A percentile compares a stretch with the other conserved stretches of the same genome.
phyloP scores from a whole-genome alignment of 2,888 invertebrate genomes.

The Athalia rosae region DNA sequence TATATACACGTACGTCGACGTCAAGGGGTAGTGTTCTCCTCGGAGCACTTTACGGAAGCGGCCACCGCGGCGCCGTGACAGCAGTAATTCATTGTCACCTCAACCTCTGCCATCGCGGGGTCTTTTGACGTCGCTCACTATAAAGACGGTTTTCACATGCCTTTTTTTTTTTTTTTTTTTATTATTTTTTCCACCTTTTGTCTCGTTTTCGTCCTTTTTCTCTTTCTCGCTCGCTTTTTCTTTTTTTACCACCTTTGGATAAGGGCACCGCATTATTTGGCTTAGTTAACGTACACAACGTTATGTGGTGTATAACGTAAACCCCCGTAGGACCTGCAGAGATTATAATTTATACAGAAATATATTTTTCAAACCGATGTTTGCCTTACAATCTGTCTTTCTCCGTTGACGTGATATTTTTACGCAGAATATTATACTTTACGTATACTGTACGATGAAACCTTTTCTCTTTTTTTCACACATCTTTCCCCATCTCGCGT shows the following conservation, averaged over 20 bases:
- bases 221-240: no score
- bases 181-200: not conserved
- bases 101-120: not conserved
- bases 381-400: not conserved
- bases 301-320: not conserved
- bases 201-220: not conserved
- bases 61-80: not conserved
- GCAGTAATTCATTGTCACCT: constrained; percentile 32
- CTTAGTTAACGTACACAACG: constrained; percentile 6
- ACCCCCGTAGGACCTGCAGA: no score
- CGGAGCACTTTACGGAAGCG: no score
- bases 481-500: no score
- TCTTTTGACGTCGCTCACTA: constrained; percentile 19
- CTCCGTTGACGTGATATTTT: not conserved
- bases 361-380: constrained; percentile 1
- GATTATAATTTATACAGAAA: not conserved
- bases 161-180: no score
- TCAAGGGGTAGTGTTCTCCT: no score
- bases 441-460: no score
- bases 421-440: no score
- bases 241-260: not conserved
- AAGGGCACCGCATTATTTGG: not conserved
- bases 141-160: not conserved
- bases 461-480: no score
- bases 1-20: no score